phyloP scores from a whole-genome alignment of 2,888 invertebrate genomes.

The Campaea margaritaria region DNA sequence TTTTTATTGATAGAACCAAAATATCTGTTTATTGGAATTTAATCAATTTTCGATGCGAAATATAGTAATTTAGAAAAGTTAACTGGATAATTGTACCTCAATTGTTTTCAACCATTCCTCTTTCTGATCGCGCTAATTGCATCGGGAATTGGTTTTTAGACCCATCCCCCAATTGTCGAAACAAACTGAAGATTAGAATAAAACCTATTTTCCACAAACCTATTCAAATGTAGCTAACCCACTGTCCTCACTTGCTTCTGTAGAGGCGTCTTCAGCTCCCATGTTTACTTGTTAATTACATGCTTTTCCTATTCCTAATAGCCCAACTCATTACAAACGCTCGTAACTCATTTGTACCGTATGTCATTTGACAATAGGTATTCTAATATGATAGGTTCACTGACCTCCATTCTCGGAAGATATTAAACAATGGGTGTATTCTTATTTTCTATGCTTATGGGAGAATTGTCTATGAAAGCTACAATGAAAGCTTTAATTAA shows the following conservation, averaged over 20 bases:
- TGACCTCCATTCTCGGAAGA: constrained; percentile 53
- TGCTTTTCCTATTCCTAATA: constrained; percentile 42
- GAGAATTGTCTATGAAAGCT: constrained; percentile 33
- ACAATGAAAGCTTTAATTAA: constrained; percentile 19
- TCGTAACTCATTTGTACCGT: constrained; percentile 38
- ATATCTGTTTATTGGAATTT: no score
- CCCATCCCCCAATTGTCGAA: no score
- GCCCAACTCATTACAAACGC: constrained; percentile 53
- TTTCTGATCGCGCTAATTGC: no score
- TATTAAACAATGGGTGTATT: constrained; percentile 46
- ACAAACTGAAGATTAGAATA: background rate
- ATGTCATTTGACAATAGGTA: constrained; percentile 51
- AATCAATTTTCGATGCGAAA: no score
- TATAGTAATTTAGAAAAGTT: no score
- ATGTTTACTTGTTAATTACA: constrained; percentile 30
- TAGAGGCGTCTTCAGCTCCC: constrained; percentile 13
- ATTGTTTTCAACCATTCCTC: no score
- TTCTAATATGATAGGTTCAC: constrained; percentile 52
- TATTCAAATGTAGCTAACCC: constrained; percentile 3
- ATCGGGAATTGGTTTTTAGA: no score
- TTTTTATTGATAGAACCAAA: background rate
- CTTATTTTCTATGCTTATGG: constrained; percentile 34
- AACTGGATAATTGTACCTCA: no score
- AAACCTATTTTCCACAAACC: background rate
- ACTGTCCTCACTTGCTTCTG: constrained; percentile 13